Percentiles rank a stretch among this genome's conserved stretches.
phyloP scores from a whole-genome alignment of 2,113 vertebrate species.

The Rynchops niger region DNA sequence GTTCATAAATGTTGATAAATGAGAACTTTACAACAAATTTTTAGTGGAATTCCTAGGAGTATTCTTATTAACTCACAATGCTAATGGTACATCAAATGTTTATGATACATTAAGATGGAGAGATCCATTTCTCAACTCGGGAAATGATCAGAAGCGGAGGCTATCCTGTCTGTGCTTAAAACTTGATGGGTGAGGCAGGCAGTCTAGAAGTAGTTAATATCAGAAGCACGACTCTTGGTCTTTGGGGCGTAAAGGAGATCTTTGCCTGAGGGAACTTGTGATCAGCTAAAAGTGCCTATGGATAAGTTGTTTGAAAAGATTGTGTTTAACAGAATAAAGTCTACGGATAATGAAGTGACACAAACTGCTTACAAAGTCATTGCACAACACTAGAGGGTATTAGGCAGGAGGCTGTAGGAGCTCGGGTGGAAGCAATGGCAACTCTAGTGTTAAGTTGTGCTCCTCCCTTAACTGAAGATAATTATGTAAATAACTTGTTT shows the following conservation, averaged over 20 bases:
- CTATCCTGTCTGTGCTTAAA: not conserved
- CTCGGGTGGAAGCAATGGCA: not conserved
- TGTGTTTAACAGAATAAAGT: not conserved
- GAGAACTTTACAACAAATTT: not conserved
- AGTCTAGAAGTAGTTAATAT: not conserved
- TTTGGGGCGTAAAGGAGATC: not conserved
- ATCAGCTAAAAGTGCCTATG: not conserved
- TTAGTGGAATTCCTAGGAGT: not conserved
- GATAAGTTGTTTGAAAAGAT: not conserved
- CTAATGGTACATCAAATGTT: not conserved
- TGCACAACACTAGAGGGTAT: not conserved
- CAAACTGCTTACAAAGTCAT: not conserved
- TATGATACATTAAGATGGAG: not conserved
- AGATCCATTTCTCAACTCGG: not conserved
- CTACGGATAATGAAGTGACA: not conserved
- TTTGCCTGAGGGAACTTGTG: not conserved
- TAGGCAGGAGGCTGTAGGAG: not conserved
- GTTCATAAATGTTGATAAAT: slow-evolving; percentile 46
- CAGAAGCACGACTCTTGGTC: not conserved
- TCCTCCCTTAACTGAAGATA: not conserved
- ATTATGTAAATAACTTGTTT: slow-evolving; percentile 6
- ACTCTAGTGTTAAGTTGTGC: not conserved
- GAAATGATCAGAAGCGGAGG: not conserved
- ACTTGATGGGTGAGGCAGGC: not conserved
- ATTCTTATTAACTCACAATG: not conserved